A percentile compares a stretch with the other conserved stretches of the same genome.
Conservation (phyloP, 2,797 vertebrate genomes). For the Uromys caudimaculatus region DNA sequence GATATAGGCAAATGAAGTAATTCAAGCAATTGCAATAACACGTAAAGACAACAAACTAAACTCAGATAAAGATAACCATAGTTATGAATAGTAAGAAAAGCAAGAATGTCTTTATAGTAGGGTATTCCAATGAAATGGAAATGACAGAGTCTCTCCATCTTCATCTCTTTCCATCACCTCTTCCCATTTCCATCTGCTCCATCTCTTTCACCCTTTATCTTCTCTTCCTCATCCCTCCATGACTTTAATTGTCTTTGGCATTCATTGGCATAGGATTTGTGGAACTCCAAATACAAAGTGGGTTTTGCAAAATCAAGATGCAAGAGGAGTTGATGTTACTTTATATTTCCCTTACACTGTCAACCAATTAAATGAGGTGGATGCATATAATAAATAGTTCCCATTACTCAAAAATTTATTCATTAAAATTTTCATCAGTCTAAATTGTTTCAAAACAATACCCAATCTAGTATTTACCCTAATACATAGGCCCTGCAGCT, state of each 20-base stretch:
- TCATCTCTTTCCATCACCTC: neutral
- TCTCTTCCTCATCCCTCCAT: neutral
- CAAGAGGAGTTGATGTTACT: neutral
- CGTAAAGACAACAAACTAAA: neutral
- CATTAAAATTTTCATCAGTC: neutral
- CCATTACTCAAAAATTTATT: neutral
- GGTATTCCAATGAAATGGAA: neutral
- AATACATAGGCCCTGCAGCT: neutral
- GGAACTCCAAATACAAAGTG: neutral
- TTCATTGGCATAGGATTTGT: neutral
- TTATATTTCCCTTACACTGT: neutral
- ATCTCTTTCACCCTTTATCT: neutral
- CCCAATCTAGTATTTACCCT: neutral
- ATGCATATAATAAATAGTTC: neutral
- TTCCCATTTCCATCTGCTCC: neutral
- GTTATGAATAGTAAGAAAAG: neutral
- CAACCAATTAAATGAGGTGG: neutral
- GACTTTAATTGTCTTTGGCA: neutral
- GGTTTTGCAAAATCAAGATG: fast-evolving
- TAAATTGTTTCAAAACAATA: neutral
- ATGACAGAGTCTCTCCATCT: neutral
- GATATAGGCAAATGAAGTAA: neutral
- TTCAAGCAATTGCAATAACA: neutral
- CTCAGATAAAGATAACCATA: neutral
- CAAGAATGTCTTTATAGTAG: neutral